Percentiles rank a stretch among this genome's conserved stretches.
Evolutionary conservation across 2,888 invertebrate genomes (phyloP).

Genomic region (Eubasilissa splendida): DNA sequence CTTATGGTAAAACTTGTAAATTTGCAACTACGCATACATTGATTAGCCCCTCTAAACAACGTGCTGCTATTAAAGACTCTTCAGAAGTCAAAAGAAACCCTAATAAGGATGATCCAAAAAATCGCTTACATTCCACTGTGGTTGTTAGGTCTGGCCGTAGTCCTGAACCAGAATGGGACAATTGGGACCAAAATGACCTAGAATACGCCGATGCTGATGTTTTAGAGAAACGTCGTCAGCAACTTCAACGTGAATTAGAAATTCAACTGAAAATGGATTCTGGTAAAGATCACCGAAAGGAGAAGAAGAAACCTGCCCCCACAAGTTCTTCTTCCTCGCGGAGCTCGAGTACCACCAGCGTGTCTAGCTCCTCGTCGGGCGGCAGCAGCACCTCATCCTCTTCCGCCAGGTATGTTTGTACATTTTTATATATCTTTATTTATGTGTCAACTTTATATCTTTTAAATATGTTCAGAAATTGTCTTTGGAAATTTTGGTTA

Average conservation of each 20-base stretch:
- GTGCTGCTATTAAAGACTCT: slow-evolving; percentile 78
- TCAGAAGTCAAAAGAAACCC: slow-evolving; percentile 59
- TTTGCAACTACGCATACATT: slow-evolving; percentile 82
- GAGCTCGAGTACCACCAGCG: slow-evolving; percentile 77
- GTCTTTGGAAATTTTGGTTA: background rate
- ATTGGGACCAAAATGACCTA: slow-evolving; percentile 85
- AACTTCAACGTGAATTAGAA: slow-evolving; percentile 84
- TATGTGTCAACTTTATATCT: background rate
- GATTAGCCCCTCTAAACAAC: slow-evolving; percentile 83
- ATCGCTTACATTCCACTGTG: slow-evolving; percentile 76
- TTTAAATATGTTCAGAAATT: background rate
- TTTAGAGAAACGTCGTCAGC: slow-evolving; percentile 82
- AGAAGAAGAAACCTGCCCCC: slow-evolving; percentile 78
- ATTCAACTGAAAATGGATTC: slow-evolving; percentile 84
- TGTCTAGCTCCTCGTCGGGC: slow-evolving; percentile 78
- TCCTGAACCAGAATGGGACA: slow-evolving; percentile 79
- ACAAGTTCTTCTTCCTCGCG: slow-evolving; percentile 80
- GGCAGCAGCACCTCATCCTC: slow-evolving; percentile 76
- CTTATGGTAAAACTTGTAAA: slow-evolving; percentile 85
- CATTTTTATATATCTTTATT: background rate
- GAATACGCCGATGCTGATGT: slow-evolving; percentile 88
- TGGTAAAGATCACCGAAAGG: slow-evolving; percentile 79
- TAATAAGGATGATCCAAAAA: slow-evolving; percentile 76
- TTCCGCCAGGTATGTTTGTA: slow-evolving; percentile 64
- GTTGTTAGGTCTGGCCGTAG: slow-evolving; percentile 73